phyloP scores from a whole-genome alignment of 2,888 invertebrate species.

The Tetrapedia diversipes region DNA sequence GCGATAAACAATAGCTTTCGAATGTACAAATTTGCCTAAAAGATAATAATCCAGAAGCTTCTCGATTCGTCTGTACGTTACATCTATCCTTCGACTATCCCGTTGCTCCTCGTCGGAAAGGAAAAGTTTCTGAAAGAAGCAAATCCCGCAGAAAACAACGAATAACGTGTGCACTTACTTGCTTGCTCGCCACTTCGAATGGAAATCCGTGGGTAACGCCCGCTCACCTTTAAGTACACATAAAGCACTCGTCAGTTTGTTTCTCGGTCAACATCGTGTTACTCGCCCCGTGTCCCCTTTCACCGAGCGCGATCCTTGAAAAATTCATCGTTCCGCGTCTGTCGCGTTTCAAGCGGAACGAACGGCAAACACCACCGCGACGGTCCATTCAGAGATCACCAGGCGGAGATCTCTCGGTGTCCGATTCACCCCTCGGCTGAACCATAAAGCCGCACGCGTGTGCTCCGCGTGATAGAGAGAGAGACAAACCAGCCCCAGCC shows the following conservation, averaged over 20 bases:
- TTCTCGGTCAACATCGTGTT: slow-evolving; percentile 7
- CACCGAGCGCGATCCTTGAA: slow-evolving; percentile 23
- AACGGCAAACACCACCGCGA: slow-evolving; percentile 5
- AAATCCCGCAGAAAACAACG: not conserved
- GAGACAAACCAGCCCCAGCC: too few relatives aligned
- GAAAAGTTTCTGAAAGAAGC: too few relatives aligned
- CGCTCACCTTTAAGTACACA: slow-evolving; percentile 17
- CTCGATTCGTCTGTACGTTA: too few relatives aligned
- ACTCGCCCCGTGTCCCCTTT: not conserved
- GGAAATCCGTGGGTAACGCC: not conserved
- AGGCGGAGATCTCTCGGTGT: not conserved
- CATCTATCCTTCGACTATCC: too few relatives aligned
- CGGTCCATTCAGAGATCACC: slow-evolving; percentile 28
- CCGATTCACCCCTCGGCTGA: slow-evolving; percentile 21
- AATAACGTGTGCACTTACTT: too few relatives aligned
- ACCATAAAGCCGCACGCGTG: slow-evolving; percentile 7
- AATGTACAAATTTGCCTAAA: too few relatives aligned
- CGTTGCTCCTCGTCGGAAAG: too few relatives aligned
- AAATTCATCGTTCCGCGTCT: slow-evolving; percentile 31
- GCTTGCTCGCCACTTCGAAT: slow-evolving; percentile 24
- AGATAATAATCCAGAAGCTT: too few relatives aligned
- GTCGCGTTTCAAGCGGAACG: not conserved
- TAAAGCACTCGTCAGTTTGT: slow-evolving; percentile 23
- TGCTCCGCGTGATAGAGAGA: slow-evolving; percentile 1
- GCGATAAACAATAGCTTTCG: too few relatives aligned